Conservation (phyloP, 1,140 invertebrate species). For the Paraescarpia echinospica region DNA sequence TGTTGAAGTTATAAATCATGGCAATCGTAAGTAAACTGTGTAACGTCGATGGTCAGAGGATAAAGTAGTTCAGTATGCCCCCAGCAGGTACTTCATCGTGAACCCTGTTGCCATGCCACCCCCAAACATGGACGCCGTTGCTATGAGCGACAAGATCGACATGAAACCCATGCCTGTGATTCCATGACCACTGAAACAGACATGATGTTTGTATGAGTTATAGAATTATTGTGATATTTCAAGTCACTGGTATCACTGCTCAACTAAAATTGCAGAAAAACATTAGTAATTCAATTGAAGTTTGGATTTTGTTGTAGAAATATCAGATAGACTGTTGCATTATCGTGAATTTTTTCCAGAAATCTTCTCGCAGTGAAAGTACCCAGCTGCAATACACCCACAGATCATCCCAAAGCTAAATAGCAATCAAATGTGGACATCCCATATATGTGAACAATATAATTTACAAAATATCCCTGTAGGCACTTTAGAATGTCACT, state of each 20-base stretch:
- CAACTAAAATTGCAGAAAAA: slow-evolving; percentile 8
- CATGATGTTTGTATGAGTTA: neutral
- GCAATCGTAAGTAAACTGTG: neutral
- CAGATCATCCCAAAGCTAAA: too few species aligned
- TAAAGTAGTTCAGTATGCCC: neutral
- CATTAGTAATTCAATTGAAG: neutral
- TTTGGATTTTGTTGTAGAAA: neutral
- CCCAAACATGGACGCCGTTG: slow-evolving; percentile 32
- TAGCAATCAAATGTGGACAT: too few species aligned
- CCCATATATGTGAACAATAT: too few species aligned
- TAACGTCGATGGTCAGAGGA: neutral
- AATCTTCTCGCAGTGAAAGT: too few species aligned
- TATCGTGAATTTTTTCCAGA: neutral
- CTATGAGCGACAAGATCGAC: slow-evolving; percentile 34
- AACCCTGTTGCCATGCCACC: slow-evolving; percentile 32
- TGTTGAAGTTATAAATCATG: neutral
- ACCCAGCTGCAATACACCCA: too few species aligned
- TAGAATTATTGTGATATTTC: neutral
- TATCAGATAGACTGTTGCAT: neutral
- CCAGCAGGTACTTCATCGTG: neutral
- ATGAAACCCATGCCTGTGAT: slow-evolving; percentile 38
- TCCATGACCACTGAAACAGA: slow-evolving; percentile 40
- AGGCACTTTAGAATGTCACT: too few species aligned
- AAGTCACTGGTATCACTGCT: neutral
- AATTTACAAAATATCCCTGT: too few species aligned